Base-by-base conservation (phyloP, 2,888 invertebrate genomes). In the Cabera pusaria region DNA sequence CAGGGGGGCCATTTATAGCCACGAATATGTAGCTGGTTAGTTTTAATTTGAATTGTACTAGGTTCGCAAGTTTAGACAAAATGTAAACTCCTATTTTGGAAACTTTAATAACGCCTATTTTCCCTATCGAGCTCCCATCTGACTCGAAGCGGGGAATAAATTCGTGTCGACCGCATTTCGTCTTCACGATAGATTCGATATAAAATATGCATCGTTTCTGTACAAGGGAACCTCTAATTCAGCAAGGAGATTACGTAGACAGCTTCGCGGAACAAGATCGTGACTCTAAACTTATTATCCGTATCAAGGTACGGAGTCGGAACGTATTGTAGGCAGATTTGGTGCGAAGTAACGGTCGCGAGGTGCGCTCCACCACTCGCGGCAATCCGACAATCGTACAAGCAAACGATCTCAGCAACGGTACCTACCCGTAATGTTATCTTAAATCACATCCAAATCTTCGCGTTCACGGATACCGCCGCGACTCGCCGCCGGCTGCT, bases 301-400 rank as follows among this genome's bases (percentile, higher is more conserved):
- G 75, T 80, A 81, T 81, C 79, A 78, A 74, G 77, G 70, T 70
- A 73, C 69, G 66, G 17, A 64, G 67, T 60, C 61, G 66, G 71
- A 74, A 70, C 68, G 75, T 73, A 83, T 81, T 81, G 83, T 79
- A 77, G 74, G 81, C 82, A 84, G 86, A 85, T 87, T 87, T 81
- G 83, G 84, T 71, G 85, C 75, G 77, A 76, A 70, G 63, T 80
- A 82, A 81, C 81, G 80, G 81, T 73, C 19, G 27, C 28, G 19
- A 62, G 60, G 62, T 50, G 56, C 50, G 57, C 59, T 56, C 55
- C 49, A 59, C 56, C 59, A 57, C 58, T 62, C 49, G 52, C 49
- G 61, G 64, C 71, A 64, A 68, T 66, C 64, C 62, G 59, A 67
- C 73, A 65, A 69, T 72, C 67, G 72, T 64, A 64, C 61, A 56